Conservation (phyloP, 2,113 vertebrate genomes). For the Nicator chloris region DNA sequence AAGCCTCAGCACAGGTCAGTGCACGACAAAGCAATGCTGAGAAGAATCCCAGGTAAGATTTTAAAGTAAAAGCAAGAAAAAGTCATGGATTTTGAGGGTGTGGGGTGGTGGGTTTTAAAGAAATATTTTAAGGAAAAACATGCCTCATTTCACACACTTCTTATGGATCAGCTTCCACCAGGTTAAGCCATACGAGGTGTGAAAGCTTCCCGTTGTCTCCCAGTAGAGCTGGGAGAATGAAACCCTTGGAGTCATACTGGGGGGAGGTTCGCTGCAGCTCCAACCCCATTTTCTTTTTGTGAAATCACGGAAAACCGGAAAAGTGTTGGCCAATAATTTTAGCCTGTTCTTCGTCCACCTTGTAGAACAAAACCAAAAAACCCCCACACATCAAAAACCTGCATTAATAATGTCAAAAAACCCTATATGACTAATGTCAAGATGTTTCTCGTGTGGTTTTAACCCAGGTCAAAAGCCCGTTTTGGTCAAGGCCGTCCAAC, state of each 20-base stretch:
- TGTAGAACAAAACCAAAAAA: neutral
- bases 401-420: neutral
- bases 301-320: neutral
- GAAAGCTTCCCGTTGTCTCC: neutral
- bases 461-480: constrained; percentile 75
- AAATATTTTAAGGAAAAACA: neutral
- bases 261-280: neutral
- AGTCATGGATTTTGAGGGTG: neutral
- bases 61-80: neutral
- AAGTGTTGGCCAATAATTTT: neutral
- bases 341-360: neutral
- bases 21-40: constrained; percentile 80
- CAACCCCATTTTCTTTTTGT: neutral
- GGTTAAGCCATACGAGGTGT: neutral
- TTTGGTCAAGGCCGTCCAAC: constrained; percentile 74
- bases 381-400: rapidly evolving
- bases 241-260: neutral
- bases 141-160: rapidly evolving
- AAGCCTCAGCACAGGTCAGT: constrained; percentile 74
- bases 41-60: constrained; percentile 77
- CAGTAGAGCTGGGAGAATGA: neutral
- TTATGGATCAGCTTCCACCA: neutral
- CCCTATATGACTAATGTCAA: neutral
- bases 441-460: neutral
- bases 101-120: neutral